These are phyloP conservation scores for Zenarchopterus dispar DNA, from an alignment of 2,797 vertebrate species.

Conservation along the genomic window DNA sequence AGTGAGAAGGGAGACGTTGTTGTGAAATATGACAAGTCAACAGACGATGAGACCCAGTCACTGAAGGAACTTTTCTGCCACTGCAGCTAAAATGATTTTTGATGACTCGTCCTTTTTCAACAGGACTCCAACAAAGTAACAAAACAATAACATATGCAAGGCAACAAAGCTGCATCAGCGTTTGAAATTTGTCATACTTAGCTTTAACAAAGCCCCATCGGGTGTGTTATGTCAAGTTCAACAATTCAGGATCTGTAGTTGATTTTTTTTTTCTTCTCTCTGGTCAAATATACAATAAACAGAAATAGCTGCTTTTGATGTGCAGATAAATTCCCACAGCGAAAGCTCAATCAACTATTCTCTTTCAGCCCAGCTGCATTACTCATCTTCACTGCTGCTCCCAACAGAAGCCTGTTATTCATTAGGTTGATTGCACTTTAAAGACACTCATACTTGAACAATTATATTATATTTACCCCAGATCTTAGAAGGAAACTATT, in stretches of 20 bases:
- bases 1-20: conserved; percentile 57
- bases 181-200: conserved; percentile 54
- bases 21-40: conserved; percentile 70
- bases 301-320: conserved; percentile 44
- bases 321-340: conserved; percentile 49
- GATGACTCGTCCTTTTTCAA: conserved; percentile 50
- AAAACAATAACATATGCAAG: conserved; percentile 15
- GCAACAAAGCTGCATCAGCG: conserved; percentile 42
- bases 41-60: conserved; percentile 54
- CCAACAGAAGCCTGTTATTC: conserved; percentile 77
- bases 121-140: conserved; percentile 32
- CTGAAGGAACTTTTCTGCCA: conserved; percentile 27
- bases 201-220: conserved; percentile 33
- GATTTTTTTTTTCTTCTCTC: conserved; percentile 15
- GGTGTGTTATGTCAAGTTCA: conserved; percentile 23
- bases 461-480: conserved; percentile 78
- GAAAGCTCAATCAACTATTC: conserved; percentile 56
- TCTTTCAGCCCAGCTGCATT: conserved; percentile 54
- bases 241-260: conserved; percentile 15
- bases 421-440: conserved; percentile 80
- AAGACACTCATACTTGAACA: conserved; percentile 69
- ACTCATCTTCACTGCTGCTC: conserved; percentile 56
- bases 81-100: conserved; percentile 55
- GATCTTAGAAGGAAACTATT: conserved; percentile 69
- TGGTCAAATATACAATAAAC: conserved; percentile 34